These are phyloP conservation scores for Spodoptera litura DNA, from an alignment of 1,140 invertebrate species.

Conservation along the genomic window DNA sequence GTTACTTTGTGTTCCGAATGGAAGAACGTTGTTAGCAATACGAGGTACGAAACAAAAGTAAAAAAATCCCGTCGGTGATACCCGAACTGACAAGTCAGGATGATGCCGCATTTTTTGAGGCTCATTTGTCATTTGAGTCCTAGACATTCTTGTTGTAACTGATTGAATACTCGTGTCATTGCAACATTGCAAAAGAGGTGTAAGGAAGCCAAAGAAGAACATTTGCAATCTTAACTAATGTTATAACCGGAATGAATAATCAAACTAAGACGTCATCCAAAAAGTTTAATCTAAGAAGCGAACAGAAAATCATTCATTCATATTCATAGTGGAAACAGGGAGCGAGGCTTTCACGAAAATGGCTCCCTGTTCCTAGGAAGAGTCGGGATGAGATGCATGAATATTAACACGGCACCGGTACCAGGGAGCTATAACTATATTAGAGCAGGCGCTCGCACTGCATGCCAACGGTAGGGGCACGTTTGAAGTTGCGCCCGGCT, in stretches of 20 bases:
- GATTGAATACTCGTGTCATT: conserved; percentile 1
- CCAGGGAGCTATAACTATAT: conserved; percentile 81
- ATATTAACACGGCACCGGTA: conserved; percentile 76
- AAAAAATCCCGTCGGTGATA: conserved; percentile 12
- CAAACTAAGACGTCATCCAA: conserved; percentile 51
- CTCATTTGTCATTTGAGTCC: conserved; percentile 13
- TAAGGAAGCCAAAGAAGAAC: conserved; percentile 1
- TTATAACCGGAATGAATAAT: conserved; percentile 24
- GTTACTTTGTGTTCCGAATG: conserved; percentile 63
- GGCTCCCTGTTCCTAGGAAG: conserved; percentile 73
- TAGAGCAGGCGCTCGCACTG: conserved; percentile 73
- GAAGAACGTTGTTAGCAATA: conserved; percentile 50
- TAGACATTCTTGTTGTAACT: conserved; percentile 1
- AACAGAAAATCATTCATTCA: conserved; percentile 78
- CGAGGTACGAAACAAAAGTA: conserved; percentile 24
- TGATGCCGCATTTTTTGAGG: conserved; percentile 25
- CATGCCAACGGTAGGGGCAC: conserved; percentile 80
- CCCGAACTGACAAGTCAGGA: conserved; percentile 22
- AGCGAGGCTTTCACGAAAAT: conserved; percentile 81
- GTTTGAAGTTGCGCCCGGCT: conserved; percentile 81
- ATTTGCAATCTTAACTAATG: conserved; percentile 18
- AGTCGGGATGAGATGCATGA: conserved; percentile 79
- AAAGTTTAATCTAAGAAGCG: conserved; percentile 79
- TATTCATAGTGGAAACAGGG: conserved; percentile 79
- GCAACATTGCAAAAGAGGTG: neutral